These are phyloP conservation scores for Mungos mungo DNA, from an alignment of 2,113 vertebrate species.

Conservation along the genomic window DNA sequence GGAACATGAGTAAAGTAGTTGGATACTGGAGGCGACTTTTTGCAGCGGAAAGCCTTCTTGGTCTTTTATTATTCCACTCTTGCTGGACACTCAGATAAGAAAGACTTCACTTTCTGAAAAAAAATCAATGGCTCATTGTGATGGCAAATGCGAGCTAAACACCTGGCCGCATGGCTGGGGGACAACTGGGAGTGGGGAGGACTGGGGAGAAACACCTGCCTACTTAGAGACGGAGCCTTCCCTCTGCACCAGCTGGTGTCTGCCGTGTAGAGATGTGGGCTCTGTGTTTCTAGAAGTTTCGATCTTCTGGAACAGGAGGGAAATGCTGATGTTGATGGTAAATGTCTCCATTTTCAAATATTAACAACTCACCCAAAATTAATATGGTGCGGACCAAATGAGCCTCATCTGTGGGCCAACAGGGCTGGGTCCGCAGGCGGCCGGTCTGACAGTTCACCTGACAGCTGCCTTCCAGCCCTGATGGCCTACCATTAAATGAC, in stretches of 20 bases:
- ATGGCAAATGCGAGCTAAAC: background rate
- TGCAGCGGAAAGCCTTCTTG: background rate
- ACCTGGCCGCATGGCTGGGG: accelerated
- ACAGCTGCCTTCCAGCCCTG: too few species aligned
- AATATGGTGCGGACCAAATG: background rate
- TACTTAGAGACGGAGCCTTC: background rate
- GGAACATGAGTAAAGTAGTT: background rate
- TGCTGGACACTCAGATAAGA: background rate
- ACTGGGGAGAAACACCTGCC: background rate
- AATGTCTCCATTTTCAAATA: background rate
- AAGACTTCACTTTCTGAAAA: background rate
- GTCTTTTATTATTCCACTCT: background rate
- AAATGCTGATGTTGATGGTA: background rate
- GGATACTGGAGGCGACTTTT: background rate
- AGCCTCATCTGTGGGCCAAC: background rate
- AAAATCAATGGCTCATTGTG: background rate
- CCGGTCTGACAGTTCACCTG: background rate
- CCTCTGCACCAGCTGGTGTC: too few species aligned
- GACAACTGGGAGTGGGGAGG: background rate
- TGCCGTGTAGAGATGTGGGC: background rate
- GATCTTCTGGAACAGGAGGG: background rate
- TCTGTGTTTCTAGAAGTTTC: background rate
- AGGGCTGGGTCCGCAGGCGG: background rate
- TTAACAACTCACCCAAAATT: background rate
- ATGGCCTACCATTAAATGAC: background rate